A percentile compares a stretch with the other conserved stretches of the same genome.
phyloP scores from a whole-genome alignment of 2,113 vertebrate species.

The Mungos mungo region DNA sequence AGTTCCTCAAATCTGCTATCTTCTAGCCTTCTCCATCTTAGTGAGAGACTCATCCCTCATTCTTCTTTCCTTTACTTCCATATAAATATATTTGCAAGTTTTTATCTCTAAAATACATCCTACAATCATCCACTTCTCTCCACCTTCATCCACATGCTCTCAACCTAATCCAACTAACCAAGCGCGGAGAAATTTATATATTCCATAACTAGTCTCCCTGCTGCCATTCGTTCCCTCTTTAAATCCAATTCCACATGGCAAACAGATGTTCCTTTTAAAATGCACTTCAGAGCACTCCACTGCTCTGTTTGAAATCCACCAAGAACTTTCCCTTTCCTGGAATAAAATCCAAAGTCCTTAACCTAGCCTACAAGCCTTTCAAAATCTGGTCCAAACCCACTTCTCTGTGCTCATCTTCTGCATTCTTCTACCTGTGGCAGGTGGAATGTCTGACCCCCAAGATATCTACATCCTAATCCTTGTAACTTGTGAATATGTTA shows the following conservation, averaged over 20 bases:
- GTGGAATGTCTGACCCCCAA: background rate
- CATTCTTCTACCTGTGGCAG: background rate
- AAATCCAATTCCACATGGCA: background rate
- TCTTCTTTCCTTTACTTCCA: background rate
- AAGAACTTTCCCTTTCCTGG: background rate
- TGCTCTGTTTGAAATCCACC: background rate
- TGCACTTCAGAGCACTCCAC: background rate
- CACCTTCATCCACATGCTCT: background rate
- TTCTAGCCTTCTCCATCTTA: background rate
- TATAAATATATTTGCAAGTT: background rate
- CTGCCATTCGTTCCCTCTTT: background rate
- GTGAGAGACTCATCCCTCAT: background rate
- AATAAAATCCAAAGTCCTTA: background rate
- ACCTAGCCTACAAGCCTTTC: background rate
- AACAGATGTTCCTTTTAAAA: background rate
- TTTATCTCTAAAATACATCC: background rate
- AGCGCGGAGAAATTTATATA: background rate
- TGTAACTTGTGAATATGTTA: background rate
- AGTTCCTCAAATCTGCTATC: background rate
- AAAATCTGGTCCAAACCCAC: background rate
- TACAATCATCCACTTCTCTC: background rate
- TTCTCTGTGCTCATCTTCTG: background rate
- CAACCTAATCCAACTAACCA: background rate
- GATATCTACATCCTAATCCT: background rate
- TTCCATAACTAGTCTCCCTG: background rate